Base-by-base conservation (phyloP, 1,140 invertebrate genomes). In the Drosophila pandora region DNA sequence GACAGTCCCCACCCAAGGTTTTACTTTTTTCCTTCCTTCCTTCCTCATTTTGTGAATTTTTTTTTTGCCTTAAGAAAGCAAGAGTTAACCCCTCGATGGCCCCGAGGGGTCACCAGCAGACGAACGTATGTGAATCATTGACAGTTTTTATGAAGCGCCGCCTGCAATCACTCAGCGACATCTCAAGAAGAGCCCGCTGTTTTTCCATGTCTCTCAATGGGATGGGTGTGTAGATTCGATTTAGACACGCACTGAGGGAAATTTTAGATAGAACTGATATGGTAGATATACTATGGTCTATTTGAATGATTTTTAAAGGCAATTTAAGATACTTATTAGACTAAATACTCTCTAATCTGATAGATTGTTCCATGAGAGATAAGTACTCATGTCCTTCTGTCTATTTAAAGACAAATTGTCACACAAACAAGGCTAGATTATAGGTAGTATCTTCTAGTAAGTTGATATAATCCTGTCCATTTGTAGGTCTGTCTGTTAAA, bases 141-240 rank as follows among this genome's bases (percentile, higher is more conserved):
- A 87, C 82, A 82, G 78, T 79, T 87, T 73, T 85, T 81, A 85
- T 85, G 73, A 87, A 87, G 78, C 77, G 83, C 78, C 78, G 78
- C 78, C 61, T 82, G 83, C 82, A 37, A 88, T 82, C 82, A 87
- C 83, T 84, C 80, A 84, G 39, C 79, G 80, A 30, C 43, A 69
- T 39, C 80, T 84, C 79, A 83, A 82, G 79, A 82, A 79, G 59
- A 59, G 75, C 73, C 78, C 73, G 78, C 78, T 75, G 56, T 52
- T 41, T 43, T 34, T 22, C 45, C 43, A 45, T 53, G 41, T 62
- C 41, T 59, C 25, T 82, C 72, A 76, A 58, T 65, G 60, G 48
- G 61, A 58, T 65, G 60, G 48, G 61, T 67, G 61, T 52, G 60
- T 45, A n/a, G n/a, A 28, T 62, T 56, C 43, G 28, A 25, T 62